A percentile compares a stretch with the other conserved stretches of the same genome.
phyloP scores from a whole-genome alignment of 1,140 invertebrate species.

The Chironomus striatipennis region DNA sequence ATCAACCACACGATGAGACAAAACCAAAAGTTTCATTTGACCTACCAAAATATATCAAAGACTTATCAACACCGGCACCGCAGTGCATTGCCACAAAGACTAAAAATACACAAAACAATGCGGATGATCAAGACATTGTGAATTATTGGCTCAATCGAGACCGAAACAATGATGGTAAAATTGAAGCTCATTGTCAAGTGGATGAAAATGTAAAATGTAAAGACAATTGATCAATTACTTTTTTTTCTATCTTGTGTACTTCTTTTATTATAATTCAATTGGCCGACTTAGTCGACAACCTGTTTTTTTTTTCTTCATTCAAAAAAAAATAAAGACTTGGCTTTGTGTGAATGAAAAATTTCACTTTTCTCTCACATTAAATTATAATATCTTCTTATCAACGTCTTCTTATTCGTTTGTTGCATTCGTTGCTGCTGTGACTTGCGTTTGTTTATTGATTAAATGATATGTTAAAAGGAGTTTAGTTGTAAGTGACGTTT shows the following conservation, averaged over 20 bases:
- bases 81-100: background rate
- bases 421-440: too few species aligned
- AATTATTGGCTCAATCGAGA: slow-evolving; percentile 14
- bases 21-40: background rate
- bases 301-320: background rate
- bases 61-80: background rate
- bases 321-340: background rate
- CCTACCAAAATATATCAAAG: background rate
- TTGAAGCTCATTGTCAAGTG: slow-evolving; percentile 4
- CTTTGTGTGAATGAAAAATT: background rate
- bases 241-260: background rate
- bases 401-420: too few species aligned
- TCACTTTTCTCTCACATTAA: slow-evolving; percentile 13
- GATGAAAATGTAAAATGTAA: slow-evolving; percentile 1
- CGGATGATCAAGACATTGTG: background rate
- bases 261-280: background rate
- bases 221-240: slow-evolving; percentile 14
- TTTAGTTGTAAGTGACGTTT: too few species aligned
- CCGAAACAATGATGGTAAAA: background rate
- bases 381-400: background rate
- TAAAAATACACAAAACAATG: background rate
- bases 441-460: too few species aligned
- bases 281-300: background rate
- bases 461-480: too few species aligned
- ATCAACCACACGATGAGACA: background rate